phyloP scores from a whole-genome alignment of 2,888 invertebrate species.

The Harpalus rufipes region DNA sequence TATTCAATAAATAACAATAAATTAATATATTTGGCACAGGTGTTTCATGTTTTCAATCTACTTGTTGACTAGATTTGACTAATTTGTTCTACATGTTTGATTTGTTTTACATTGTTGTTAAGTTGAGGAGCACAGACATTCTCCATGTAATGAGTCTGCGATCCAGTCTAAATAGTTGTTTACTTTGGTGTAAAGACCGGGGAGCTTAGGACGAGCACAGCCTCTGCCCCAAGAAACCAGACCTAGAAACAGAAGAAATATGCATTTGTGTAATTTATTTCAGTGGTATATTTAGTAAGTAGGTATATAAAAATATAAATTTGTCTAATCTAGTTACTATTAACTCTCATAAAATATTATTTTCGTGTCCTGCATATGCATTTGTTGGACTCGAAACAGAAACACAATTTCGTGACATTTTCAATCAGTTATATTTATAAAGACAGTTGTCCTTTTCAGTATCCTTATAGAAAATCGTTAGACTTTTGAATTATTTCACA shows the following conservation, averaged over 20 bases:
- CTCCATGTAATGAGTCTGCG: slow-evolving; percentile 77
- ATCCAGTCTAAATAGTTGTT: slow-evolving; percentile 82
- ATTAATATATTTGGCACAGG: slow-evolving; percentile 53
- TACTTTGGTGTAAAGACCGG: slow-evolving; percentile 82
- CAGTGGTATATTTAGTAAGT: too few species aligned
- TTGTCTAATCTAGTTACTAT: too few species aligned
- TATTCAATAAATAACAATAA: slow-evolving; percentile 45
- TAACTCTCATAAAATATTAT: too few species aligned
- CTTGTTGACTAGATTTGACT: slow-evolving; percentile 37
- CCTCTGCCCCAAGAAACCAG: slow-evolving; percentile 89
- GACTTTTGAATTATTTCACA: too few species aligned
- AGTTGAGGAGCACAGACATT: slow-evolving; percentile 79
- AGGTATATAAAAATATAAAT: too few species aligned
- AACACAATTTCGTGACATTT: too few species aligned
- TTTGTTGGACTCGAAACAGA: too few species aligned
- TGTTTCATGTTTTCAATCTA: slow-evolving; percentile 34
- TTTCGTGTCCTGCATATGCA: too few species aligned
- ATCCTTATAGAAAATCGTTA: too few species aligned
- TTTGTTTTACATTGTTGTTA: background rate
- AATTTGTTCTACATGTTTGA: slow-evolving; percentile 61
- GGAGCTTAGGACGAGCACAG: slow-evolving; percentile 83
- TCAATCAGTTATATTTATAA: too few species aligned
- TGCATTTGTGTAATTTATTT: too few species aligned
- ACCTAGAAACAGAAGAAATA: slow-evolving; percentile 76
- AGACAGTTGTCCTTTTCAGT: too few species aligned